Evolutionary conservation across 2,113 vertebrate species (phyloP), one percentile per base, ranked within the genome.

Genomic region (Glaucomys volans): DNA sequence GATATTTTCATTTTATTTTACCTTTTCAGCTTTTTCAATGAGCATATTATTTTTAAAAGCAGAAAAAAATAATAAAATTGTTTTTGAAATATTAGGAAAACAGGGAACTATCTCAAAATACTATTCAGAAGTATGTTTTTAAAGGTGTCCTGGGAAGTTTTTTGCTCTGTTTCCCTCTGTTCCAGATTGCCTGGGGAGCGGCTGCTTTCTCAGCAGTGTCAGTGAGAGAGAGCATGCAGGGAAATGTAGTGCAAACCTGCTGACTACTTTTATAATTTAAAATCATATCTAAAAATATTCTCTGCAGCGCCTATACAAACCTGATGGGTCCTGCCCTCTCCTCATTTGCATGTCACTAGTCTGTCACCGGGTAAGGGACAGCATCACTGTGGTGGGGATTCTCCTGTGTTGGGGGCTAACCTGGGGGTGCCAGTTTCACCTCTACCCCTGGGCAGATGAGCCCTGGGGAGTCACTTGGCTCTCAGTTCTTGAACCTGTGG

Each of bases 1-100:
- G 9, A 37, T 71, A 88, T 89, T 80, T 97, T 93, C 54, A 74
- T 79, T 95, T 82, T 82, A 42, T 92, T 86, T 69, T 92, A 72
- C 80, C 71, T 83, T 92, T 94, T 66, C 4, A 52, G 18, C 90
- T 96, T 96, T 44, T 66, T 94, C 44, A 66, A 44, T 59, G 69
- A 94, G 17, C 47, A 86, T 37, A 85, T 79, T 87, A 76, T 62
- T 95, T 90, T 80, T 90, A 74, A 77, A 93, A 91, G 35, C 20
- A 91, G 52, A 9, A 71, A 71, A 85, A 86, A n/a, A 24, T 76
- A 92, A 90, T 67, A 89, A 88, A 87, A 37, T 77, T 64, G 4
- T 40, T 94, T 94, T 95, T 44, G 42, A 52, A 85, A 54, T 12
- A 54, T 4, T 90, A 77, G 47, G 20, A 3, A 17, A 66, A 76